Evolutionary conservation across 2,113 vertebrate species (phyloP), one percentile per base, ranked within the genome.

Genomic region (Microcebus griseorufus): DNA sequence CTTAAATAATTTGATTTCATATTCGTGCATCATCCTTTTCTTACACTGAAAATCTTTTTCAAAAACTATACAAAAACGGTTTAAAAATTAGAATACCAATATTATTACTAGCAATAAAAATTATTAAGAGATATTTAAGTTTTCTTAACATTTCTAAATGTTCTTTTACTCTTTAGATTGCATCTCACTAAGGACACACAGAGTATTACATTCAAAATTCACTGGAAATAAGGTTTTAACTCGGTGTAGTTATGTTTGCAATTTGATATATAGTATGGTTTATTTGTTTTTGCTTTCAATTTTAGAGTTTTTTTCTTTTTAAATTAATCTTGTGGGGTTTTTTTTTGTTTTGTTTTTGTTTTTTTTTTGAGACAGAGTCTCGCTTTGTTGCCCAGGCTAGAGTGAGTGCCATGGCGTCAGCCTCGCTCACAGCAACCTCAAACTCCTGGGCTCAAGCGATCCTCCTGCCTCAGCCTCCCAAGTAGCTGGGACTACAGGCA

Each of bases 261-360:
- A 42, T 58, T 76, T 70, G 17, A 92, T 67, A 75, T 16, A 18
- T 32, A 76, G 8, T 39, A 69, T 48, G 17, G 8, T 27, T 81
- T 83, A 62, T 20, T 88, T 76, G 25, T 37, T 96, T 58, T 32
- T 58, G 23, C 42, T 90, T 97, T 92, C 32, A 84, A n/a, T 75
- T 88, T 94, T 80, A 75, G 22, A 83, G 29, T 16, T 82, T 58
- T 58, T 84, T 90, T 55, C 10, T 48, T 78, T 60, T 53, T 18
- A 84, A 93, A 95, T 90, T n/a, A n/a, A n/a, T n/a, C n/a, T n/a
- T n/a, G n/a, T n/a, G n/a, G n/a, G n/a, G n/a, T n/a, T n/a, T n/a
- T n/a, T n/a, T n/a, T n/a, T n/a, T n/a, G n/a, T n/a, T n/a, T n/a
- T n/a, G n/a, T n/a, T n/a, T n/a, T n/a, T n/a, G n/a, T n/a, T n/a